Evolutionary conservation across 1,140 invertebrate genomes (phyloP).

Genomic region (Apolygus lucorum): DNA sequence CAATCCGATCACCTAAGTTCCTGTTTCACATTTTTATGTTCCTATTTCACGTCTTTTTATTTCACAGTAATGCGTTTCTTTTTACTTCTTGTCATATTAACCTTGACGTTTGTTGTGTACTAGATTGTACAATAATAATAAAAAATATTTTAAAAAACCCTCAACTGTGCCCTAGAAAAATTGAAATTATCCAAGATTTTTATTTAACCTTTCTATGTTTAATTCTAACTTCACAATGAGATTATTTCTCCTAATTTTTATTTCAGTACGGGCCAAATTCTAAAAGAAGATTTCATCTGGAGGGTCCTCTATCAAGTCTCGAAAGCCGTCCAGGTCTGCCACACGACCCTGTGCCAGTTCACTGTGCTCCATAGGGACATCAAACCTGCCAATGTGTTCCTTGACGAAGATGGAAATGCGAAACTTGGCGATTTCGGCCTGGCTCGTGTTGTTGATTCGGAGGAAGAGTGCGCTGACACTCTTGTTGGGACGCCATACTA

Average conservation of each 20-base stretch:
- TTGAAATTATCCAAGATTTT: too few species aligned
- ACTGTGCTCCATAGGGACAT: slow-evolving; percentile 46
- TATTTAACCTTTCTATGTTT: too few species aligned
- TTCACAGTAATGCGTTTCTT: too few species aligned
- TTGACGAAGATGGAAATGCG: slow-evolving; percentile 58
- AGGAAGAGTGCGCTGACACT: slow-evolving; percentile 48
- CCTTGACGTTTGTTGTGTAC: too few species aligned
- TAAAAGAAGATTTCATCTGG: slow-evolving; percentile 69
- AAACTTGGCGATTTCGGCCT: slow-evolving; percentile 72
- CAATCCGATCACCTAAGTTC: too few species aligned
- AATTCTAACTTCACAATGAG: background rate
- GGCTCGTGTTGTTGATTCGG: slow-evolving; percentile 51
- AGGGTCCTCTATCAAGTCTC: slow-evolving; percentile 70
- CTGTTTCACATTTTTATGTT: too few species aligned
- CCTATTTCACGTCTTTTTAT: too few species aligned
- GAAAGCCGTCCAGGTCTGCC: slow-evolving; percentile 49
- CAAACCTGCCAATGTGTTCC: slow-evolving; percentile 73
- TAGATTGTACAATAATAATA: too few species aligned
- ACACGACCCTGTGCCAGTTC: slow-evolving; percentile 36
- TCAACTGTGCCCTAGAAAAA: too few species aligned
- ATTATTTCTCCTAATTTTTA: slow-evolving; percentile 14
- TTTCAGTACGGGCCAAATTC: slow-evolving; percentile 26
- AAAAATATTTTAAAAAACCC: too few species aligned
- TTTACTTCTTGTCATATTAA: too few species aligned
- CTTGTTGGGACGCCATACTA: slow-evolving; percentile 74